Evolutionary conservation across 2,888 invertebrate genomes (phyloP), one percentile per base, ranked within the genome.

Genomic region (Empis livida): DNA sequence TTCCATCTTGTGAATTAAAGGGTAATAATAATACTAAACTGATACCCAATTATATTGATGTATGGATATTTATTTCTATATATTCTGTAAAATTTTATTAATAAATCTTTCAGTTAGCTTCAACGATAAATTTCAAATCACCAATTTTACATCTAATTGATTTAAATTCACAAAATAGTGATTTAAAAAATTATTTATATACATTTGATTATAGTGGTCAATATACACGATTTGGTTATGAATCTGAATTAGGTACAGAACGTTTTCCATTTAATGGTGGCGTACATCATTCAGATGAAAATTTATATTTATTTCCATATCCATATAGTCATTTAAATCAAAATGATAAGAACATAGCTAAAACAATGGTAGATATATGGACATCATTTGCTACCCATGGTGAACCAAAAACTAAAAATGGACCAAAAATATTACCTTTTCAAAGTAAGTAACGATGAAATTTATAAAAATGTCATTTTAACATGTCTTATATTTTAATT

Each of bases 261-360:
- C 8, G 15, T 17, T 40, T 20, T 13, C 72, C 72, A 0, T 73
- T 73, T 47, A 61, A 68, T 48, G 72, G 71, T 5, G 73, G 77
- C 3, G 72, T 73, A 2, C 74, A 76, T 52, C 78, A 79, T 57
- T 75, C 77, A 1, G 73, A 79, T 54, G 78, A 79, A 50, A 67
- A 77, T 23, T 70, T 77, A n/a, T 75, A 78, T 55, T 54, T 78
- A n/a, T 79, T 77, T 58, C 58, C 62, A 11, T 37, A 37, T 37
- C 13, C 13, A 40, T 64, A 62, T 1, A 62, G 64, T 43, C 48
- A 53, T 1, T 54, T 73, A 20, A 65, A 64, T 48, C 54, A 51
- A 3, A 49, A 53, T 6, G 73, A 73, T 46, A 59, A 57, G 2
- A 46, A 55, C 40, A 60, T 75, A 44, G 68, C 73, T 2, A 63